Evolutionary conservation across 2,797 vertebrate species (phyloP), one percentile per base, ranked within the genome.

Genomic region (Odontamblyopus rebecca): DNA sequence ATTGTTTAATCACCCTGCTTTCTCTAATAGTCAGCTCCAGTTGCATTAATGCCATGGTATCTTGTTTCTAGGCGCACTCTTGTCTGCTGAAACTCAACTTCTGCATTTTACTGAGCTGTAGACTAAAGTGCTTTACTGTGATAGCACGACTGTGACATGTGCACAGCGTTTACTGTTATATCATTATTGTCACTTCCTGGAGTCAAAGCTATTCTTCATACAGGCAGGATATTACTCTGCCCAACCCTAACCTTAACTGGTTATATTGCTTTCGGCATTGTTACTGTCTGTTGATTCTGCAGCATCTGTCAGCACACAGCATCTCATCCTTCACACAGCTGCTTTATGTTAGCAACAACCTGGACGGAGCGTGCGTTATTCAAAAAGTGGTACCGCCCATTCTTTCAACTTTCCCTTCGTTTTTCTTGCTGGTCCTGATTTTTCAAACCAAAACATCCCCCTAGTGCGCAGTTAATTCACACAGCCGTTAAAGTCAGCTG

Each of bases 371-470:
- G 38, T 78, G 85, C 81, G 82, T 83, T 83, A 81, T 89, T 91
- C 79, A 89, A 88, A 62, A 82, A 69, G 61, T 44, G 70, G 79
- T n/a, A 62, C 84, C 87, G 83, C 85, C 87, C 84, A 77, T 77
- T 82, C 69, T 6, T 68, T 78, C 64, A 80, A 61, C 51, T 48
- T 61, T 59, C 73, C 76, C 66, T 77, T 70, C 70, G 71, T 48
- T 77, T 71, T 74, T 73, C 72, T 85, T 60, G 59, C 75, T 79
- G 70, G 73, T 84, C 73, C 78, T 73, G 71, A 68, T 72, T 75
- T 80, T 93, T 93, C 82, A 91, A 92, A 93, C 86, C 88, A 92
- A 92, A 93, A 93, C 90, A 92, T 90, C 89, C 83, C 83, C 79
- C 83, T 63, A 65, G 68, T 74, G 80, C 57, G 66, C 85, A 65